Conservation (phyloP, 2,113 vertebrate species). For the Mustela nigripes region DNA sequence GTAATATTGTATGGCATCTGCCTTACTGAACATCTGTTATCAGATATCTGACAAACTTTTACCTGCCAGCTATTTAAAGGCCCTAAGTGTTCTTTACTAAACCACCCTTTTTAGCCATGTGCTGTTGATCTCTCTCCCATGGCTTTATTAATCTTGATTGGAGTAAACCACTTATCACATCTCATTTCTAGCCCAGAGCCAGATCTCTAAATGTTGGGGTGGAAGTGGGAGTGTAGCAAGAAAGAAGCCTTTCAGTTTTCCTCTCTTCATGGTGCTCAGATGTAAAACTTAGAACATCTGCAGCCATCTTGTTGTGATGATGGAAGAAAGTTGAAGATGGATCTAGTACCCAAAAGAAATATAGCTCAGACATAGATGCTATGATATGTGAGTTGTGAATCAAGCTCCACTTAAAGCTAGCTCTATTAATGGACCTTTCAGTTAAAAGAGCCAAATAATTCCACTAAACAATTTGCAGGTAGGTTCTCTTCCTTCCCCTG, state of each 20-base stretch:
- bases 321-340: neutral
- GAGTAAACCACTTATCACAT: neutral
- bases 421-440: neutral
- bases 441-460: neutral
- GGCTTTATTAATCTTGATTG: neutral
- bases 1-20: neutral
- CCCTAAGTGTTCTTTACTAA: neutral
- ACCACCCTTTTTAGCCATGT: neutral
- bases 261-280: neutral
- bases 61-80: neutral
- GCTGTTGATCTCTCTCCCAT: neutral
- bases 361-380: neutral
- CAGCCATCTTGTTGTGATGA: neutral
- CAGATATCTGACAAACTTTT: neutral
- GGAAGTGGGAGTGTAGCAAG: neutral
- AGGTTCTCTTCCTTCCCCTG: neutral
- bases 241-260: neutral
- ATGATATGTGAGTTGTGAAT: neutral
- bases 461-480: neutral
- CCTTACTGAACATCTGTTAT: neutral
- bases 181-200: neutral
- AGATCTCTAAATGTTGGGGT: neutral
- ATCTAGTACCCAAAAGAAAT: neutral
- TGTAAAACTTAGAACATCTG: neutral
- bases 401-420: neutral